A percentile compares a stretch with the other conserved stretches of the same genome.
Conservation (phyloP, 2,113 vertebrate genomes). For the Nematolebias whitei region DNA sequence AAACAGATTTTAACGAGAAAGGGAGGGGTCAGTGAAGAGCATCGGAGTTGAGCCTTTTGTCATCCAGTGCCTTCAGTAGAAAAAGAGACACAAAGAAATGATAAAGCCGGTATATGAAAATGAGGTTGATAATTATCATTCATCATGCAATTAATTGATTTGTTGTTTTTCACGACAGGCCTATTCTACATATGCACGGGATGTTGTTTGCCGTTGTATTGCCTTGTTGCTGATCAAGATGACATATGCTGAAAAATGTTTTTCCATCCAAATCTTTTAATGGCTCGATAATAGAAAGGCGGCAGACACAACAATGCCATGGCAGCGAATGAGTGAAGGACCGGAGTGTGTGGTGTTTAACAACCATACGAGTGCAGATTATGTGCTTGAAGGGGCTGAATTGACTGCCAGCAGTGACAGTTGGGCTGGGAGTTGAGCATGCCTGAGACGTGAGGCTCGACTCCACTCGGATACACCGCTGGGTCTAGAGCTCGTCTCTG, state of each 20-base stretch:
- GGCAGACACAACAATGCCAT: constrained; percentile 68
- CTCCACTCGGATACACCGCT: constrained; percentile 78
- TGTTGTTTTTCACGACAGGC: no score
- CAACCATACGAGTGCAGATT: constrained; percentile 81
- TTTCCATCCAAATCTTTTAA: constrained; percentile 65
- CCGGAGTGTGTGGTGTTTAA: constrained; percentile 72
- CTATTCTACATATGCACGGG: constrained; percentile 33
- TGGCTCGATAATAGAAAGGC: constrained; percentile 61
- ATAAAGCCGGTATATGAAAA: no score
- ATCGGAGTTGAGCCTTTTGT: no score
- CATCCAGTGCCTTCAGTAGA: no score
- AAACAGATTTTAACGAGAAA: no score
- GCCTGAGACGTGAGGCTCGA: constrained; percentile 70
- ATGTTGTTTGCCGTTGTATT: constrained; percentile 42
- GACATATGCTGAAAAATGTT: constrained; percentile 61
- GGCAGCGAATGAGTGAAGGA: constrained; percentile 69
- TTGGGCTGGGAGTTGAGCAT: constrained; percentile 84
- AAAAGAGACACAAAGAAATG: no score
- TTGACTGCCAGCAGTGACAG: constrained; percentile 82
- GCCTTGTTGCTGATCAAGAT: constrained; percentile 64
- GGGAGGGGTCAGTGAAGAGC: no score
- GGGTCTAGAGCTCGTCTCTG: constrained; percentile 72
- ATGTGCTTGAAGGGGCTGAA: constrained; percentile 81
- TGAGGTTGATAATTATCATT: no score
- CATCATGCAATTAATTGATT: no score